Conservation (phyloP, 2,888 invertebrate genomes). For the Pecten maximus region DNA sequence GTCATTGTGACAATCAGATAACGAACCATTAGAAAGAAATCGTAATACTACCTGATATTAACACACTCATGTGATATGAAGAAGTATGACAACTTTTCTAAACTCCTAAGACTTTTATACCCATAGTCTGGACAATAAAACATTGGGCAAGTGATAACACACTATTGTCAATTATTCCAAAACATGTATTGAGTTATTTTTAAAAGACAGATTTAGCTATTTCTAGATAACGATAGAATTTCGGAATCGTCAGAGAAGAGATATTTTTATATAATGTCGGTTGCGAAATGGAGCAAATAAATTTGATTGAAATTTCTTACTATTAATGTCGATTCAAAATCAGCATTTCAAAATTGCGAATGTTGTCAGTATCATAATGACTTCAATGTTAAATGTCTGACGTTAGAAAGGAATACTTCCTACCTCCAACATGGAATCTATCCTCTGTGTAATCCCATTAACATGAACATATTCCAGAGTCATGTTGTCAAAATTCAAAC, state of each 20-base stretch:
- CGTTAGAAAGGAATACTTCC: neutral
- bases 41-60: neutral
- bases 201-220: neutral
- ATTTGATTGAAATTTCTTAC: neutral
- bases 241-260: too few relatives aligned
- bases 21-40: neutral
- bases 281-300: neutral
- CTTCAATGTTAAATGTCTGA: neutral
- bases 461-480: neutral
- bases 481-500: neutral
- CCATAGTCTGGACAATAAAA: neutral
- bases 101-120: neutral
- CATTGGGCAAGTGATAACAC: neutral
- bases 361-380: neutral
- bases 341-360: neutral
- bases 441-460: neutral
- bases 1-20: neutral
- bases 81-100: neutral
- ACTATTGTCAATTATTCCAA: neutral
- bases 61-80: neutral
- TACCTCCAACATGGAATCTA: neutral
- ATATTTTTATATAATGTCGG: neutral
- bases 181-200: neutral
- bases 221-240: neutral
- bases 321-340: neutral